These are phyloP conservation scores for Paralichthys olivaceus DNA, from an alignment of 2,113 vertebrate species.

Conservation along the genomic window DNA sequence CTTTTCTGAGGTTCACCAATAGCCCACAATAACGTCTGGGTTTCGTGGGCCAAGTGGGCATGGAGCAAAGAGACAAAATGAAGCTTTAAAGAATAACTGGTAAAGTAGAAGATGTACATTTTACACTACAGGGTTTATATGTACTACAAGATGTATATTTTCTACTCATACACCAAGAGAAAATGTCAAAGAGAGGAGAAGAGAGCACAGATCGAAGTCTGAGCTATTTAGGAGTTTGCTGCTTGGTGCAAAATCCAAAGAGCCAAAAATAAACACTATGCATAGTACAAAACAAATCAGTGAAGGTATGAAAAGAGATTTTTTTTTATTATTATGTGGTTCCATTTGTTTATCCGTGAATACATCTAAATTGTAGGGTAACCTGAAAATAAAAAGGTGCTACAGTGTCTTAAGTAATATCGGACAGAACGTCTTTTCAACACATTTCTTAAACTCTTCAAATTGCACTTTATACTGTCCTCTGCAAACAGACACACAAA, in stretches of 20 bases:
- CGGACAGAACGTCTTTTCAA: neutral
- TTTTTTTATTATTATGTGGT: neutral
- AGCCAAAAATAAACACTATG: neutral
- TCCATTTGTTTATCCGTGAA: neutral
- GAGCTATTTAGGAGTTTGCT: neutral
- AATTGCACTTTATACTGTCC: neutral
- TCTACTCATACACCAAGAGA: no score
- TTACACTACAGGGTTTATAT: neutral
- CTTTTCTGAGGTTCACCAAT: slow-evolving; percentile 65
- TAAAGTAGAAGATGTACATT: neutral
- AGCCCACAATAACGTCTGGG: slow-evolving; percentile 42
- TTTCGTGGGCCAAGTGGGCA: neutral
- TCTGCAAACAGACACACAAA: neutral
- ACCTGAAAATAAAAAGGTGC: no score
- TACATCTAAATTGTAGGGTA: no score
- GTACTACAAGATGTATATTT: neutral
- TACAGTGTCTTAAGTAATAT: neutral
- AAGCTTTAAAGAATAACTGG: neutral
- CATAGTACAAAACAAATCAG: neutral
- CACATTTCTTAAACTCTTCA: neutral
- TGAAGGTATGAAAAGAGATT: neutral
- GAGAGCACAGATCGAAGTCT: neutral
- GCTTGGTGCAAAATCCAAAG: neutral
- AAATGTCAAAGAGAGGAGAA: neutral
- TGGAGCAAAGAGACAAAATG: neutral